These are phyloP conservation scores for Philereme transversata DNA, from an alignment of 2,888 invertebrate species.

Conservation along the genomic window DNA sequence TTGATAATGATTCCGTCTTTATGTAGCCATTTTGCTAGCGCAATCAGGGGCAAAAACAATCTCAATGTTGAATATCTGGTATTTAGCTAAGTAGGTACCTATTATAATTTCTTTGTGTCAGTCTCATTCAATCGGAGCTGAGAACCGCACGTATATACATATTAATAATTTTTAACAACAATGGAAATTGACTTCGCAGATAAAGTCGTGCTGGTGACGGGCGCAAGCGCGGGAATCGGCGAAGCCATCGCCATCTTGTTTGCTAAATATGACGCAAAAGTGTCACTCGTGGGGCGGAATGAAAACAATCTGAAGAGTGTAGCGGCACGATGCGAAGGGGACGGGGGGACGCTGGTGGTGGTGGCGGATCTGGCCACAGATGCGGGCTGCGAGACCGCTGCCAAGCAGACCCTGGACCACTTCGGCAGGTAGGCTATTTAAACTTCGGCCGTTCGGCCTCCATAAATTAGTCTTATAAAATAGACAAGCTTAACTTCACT, in stretches of 20 bases:
- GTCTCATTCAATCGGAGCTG: too few species aligned
- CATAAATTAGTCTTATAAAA: too few species aligned
- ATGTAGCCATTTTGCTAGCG: too few species aligned
- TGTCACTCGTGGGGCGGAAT: slow-evolving; percentile 50
- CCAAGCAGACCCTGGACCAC: slow-evolving; percentile 46
- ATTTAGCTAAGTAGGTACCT: too few species aligned
- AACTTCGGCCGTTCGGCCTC: too few species aligned
- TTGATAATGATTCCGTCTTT: too few species aligned
- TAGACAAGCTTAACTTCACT: too few species aligned
- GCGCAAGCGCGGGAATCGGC: slow-evolving; percentile 57
- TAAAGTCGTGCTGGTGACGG: slow-evolving; percentile 56
- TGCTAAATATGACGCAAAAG: slow-evolving; percentile 47
- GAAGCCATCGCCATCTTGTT: slow-evolving; percentile 50
- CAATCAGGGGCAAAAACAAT: too few species aligned
- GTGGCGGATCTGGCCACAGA: slow-evolving; percentile 55
- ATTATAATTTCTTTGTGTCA: too few species aligned
- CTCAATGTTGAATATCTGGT: too few species aligned
- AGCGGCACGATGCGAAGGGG: slow-evolving; percentile 43
- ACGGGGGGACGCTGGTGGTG: slow-evolving; percentile 43
- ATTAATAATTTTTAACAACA: neutral
- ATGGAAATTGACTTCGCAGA: slow-evolving; percentile 45
- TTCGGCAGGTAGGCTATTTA: slow-evolving; percentile 45
- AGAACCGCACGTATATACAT: too few species aligned
- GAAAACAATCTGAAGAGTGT: slow-evolving; percentile 45
- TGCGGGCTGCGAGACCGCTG: slow-evolving; percentile 49